Evolutionary conservation across 2,113 vertebrate species (phyloP), one percentile per base, ranked within the genome.

Genomic region (Lagenorhynchus albirostris): DNA sequence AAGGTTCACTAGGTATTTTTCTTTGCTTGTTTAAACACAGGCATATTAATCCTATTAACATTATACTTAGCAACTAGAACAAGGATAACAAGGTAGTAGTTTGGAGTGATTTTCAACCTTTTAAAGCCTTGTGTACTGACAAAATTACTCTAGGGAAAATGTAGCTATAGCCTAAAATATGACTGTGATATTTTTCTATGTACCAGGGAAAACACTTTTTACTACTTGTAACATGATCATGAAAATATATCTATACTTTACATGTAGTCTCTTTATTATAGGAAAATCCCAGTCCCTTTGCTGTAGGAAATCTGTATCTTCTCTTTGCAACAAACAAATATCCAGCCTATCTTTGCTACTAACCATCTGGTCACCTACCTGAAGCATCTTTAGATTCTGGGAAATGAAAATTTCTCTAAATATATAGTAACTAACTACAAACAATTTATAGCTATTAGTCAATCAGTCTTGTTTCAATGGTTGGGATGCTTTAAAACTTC

Each of bases 341-440:
- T 23, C 1, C 14, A 58, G 23, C 25, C 31, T n/a, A 17, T 74
- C 58, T 94, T 93, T 95, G 67, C n/a, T 80, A 38, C 36, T 84
- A n/a, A 58, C 20, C 29, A 86, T 92, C 55, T 80, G 25, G 47
- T 67, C 47, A 89, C 55, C 36, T 55, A 86, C 18, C 62, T 83
- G 74, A 94, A 90, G 41, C 29, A 53, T 63, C 81, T 70, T 4
- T 70, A 89, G 44, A 29, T 95, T 73, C 77, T 85, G 26, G 21
- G 73, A 96, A 93, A 85, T 71, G 44, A 94, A 92, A 92, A 60
- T 71, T 91, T 89, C 20, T 65, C 55, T 77, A 91, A 93, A 96
- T 65, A 47, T 91, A 55, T 15, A 33, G 31, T 44, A 95, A 79
- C 60, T 31, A 89, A 63, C 71, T 94, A 92, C 31, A 91, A 85